Evolutionary conservation across 2,113 vertebrate species (phyloP), one percentile per base, ranked within the genome.

Genomic region (Bujurquina vittata): DNA sequence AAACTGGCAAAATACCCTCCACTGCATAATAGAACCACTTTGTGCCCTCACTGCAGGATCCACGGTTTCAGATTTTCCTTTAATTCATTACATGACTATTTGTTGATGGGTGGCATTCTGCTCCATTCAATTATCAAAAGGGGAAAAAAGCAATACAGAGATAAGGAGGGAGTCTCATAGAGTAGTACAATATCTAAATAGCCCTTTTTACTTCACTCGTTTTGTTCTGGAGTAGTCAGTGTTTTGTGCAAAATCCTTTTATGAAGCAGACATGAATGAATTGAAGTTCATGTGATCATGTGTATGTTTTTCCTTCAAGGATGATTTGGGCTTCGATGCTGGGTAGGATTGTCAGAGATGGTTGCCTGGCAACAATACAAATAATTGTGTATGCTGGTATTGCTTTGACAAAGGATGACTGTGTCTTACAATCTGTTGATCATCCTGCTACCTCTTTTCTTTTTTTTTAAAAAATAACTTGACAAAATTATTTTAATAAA

Each of bases 361-460:
- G 92, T 92, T 92, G 87, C 91, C 63, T 75, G 82, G 92, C 87
- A 93, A 93, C 87, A 10, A 65, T 57, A 69, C 73, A 87, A 86
- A 87, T 85, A 73, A 87, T 85, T 82, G 15, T 84, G 69, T 82
- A 80, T 73, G 67, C 86, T 82, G 72, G 77, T 86, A 84, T 83
- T 62, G 65, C 76, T 83, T 73, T 74, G 52, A 86, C 79, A 77
- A 60, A 87, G 73, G 31, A 87, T 77, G 74, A 75, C 49, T 67
- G 17, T 84, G 61, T 84, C 26, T 65, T 84, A 81, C 78, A 88
- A 81, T 84, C 81, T 86, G 84, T 76, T 87, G 78, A 87, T 90
- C 54, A 76, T 82, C 62, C 83, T 56, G 31, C 29, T 59, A 23
- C 56, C n/a, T 33, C 22, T 60, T 63, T 56, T 63, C 54, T 26